These are phyloP conservation scores for Brachionus asplanchnoidis DNA, from an alignment of 1,140 invertebrate genomes.

Conservation along the genomic window DNA sequence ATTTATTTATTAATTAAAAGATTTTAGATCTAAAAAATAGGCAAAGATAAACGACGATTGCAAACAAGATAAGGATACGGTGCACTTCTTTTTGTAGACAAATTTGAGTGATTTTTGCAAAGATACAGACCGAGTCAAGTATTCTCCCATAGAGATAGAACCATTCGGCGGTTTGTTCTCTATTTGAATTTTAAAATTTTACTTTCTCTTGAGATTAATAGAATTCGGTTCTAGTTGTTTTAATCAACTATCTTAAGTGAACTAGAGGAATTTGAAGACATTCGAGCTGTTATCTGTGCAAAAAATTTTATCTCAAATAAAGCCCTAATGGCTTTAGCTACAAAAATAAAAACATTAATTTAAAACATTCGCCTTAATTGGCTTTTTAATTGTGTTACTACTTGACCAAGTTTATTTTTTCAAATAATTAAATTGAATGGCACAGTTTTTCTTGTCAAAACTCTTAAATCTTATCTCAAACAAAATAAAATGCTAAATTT, in stretches of 20 bases:
- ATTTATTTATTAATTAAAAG: conserved; percentile 37
- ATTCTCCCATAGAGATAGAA: not conserved
- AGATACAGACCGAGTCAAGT: not conserved
- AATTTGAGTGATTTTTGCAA: not conserved
- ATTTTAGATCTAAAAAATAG: conserved; percentile 22
- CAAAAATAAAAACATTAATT: not conserved
- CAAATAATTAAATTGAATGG: conserved; percentile 2
- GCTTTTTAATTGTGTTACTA: conserved; percentile 1
- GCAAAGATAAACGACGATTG: conserved; percentile 10
- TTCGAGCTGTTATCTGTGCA: not conserved
- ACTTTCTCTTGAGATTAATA: conserved; percentile 22
- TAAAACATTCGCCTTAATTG: conserved; percentile 15
- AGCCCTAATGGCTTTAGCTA: not conserved
- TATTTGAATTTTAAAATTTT: conserved; percentile 1
- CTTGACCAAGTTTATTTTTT: conserved; percentile 30
- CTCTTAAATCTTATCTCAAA: not conserved
- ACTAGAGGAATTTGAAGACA: not conserved
- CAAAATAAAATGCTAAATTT: not conserved
- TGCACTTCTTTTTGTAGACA: not conserved
- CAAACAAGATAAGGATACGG: not conserved
- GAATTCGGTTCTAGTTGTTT: not conserved
- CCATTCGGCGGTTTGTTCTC: conserved; percentile 9
- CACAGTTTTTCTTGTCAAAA: not conserved
- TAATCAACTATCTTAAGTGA: not conserved
- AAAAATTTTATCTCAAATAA: conserved; percentile 23